Evolutionary conservation across 2,797 vertebrate genomes (phyloP).

Genomic region (Ptychadena robeensis): DNA sequence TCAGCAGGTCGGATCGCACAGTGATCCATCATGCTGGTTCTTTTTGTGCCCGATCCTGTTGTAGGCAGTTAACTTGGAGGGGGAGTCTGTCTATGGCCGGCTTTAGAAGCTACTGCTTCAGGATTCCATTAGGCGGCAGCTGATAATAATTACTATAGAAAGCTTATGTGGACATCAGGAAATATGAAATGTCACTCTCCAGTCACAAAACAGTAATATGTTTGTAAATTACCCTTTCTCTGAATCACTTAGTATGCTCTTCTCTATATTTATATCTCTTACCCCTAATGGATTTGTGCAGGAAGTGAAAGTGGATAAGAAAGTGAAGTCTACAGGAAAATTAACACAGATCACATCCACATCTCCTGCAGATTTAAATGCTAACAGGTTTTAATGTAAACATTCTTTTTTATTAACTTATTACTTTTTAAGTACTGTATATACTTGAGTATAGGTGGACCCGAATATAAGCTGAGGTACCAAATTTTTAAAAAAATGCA

Average conservation of each 20-base stretch:
- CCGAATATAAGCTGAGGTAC: no score
- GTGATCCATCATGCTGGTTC: no score
- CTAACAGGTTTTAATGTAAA: not conserved
- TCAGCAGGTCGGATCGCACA: no score
- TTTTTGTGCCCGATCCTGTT: no score
- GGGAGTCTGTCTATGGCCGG: no score
- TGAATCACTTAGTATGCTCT: conserved; percentile 45
- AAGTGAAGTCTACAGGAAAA: conserved; percentile 8
- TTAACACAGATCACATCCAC: not conserved
- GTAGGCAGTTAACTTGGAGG: no score
- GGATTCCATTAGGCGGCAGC: conserved; percentile 39
- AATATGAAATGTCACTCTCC: conserved; percentile 52
- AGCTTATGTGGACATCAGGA: conserved; percentile 37
- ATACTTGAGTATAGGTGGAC: no score
- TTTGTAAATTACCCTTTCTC: conserved; percentile 44
- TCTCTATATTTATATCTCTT: conserved; percentile 49
- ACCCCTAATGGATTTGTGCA: conserved; percentile 27
- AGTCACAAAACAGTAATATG: conserved; percentile 43
- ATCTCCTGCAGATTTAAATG: conserved; percentile 6
- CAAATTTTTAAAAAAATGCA: no score
- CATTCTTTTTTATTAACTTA: no score
- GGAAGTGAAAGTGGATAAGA: conserved; percentile 11
- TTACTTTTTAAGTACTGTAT: no score
- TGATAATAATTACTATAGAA: conserved; percentile 40
- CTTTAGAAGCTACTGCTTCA: conserved; percentile 11